These are phyloP conservation scores for Tiliacea citrago DNA, from an alignment of 2,888 invertebrate species.

Conservation along the genomic window DNA sequence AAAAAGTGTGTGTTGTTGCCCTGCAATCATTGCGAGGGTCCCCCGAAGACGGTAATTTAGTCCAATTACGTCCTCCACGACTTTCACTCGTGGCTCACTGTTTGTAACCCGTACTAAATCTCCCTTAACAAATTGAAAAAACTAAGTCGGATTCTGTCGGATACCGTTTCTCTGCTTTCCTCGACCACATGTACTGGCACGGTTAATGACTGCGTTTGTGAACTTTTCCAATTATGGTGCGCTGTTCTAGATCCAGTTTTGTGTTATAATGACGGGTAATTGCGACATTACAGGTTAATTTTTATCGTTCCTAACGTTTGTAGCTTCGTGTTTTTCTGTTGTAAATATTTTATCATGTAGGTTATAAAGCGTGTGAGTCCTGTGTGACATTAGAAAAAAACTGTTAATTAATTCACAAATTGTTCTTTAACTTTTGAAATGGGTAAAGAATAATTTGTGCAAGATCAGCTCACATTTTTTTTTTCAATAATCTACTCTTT, in stretches of 20 bases:
- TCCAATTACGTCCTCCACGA: slow-evolving; percentile 73
- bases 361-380: background rate
- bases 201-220: slow-evolving; percentile 64
- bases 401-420: background rate
- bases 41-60: slow-evolving; percentile 74
- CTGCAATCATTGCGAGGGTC: slow-evolving; percentile 69
- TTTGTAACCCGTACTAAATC: slow-evolving; percentile 69
- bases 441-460: background rate
- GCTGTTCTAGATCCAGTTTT: slow-evolving; percentile 63
- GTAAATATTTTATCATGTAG: slow-evolving; percentile 20
- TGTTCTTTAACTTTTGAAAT: background rate
- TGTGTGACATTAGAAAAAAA: background rate
- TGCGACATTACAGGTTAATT: slow-evolving; percentile 60
- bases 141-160: slow-evolving; percentile 56
- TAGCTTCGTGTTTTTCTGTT: slow-evolving; percentile 29
- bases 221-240: slow-evolving; percentile 64
- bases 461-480: background rate
- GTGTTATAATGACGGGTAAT: slow-evolving; percentile 64
- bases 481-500: background rate
- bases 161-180: slow-evolving; percentile 61
- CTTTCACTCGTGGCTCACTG: slow-evolving; percentile 73
- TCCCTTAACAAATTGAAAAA: slow-evolving; percentile 69
- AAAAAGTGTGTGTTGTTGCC: slow-evolving; percentile 70
- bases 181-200: slow-evolving; percentile 56
- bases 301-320: slow-evolving; percentile 54